Evolutionary conservation across 2,888 invertebrate species (phyloP).

Genomic region (Harpalus rubripes): DNA sequence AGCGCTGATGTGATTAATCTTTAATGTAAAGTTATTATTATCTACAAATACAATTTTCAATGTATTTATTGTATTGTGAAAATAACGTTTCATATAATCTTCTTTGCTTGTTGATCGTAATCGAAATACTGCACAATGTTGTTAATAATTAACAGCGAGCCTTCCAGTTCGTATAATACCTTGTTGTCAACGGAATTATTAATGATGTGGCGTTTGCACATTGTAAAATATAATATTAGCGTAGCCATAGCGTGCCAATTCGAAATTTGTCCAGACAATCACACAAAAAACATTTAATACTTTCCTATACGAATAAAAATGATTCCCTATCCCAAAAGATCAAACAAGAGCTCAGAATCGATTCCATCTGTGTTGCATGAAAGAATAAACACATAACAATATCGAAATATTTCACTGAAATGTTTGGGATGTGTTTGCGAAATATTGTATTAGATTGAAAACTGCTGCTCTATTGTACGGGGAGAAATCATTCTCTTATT

Average conservation of each 20-base stretch:
- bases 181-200: conserved; percentile 38
- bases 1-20: neutral
- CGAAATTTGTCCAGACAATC: conserved; percentile 5
- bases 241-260: conserved; percentile 4
- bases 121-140: neutral
- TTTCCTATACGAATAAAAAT: neutral
- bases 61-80: neutral
- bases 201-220: conserved; percentile 14
- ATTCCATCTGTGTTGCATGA: conserved; percentile 41
- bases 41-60: neutral
- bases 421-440: conserved; percentile 44
- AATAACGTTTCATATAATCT: neutral
- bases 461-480: conserved; percentile 58
- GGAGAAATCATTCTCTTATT: conserved; percentile 52
- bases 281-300: neutral
- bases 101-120: neutral
- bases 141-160: conserved; percentile 5
- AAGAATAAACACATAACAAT: conserved; percentile 53
- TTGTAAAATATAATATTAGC: conserved; percentile 26
- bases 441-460: conserved; percentile 63
- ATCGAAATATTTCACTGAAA: conserved; percentile 48
- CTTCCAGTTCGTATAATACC: conserved; percentile 4
- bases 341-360: conserved; percentile 32
- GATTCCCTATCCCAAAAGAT: conserved; percentile 9
- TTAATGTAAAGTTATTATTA: neutral